Percentiles rank a stretch among this genome's conserved stretches.
Evolutionary conservation across 2,113 vertebrate genomes (phyloP).

Genomic region (Cyphomyrus discorhynchus): DNA sequence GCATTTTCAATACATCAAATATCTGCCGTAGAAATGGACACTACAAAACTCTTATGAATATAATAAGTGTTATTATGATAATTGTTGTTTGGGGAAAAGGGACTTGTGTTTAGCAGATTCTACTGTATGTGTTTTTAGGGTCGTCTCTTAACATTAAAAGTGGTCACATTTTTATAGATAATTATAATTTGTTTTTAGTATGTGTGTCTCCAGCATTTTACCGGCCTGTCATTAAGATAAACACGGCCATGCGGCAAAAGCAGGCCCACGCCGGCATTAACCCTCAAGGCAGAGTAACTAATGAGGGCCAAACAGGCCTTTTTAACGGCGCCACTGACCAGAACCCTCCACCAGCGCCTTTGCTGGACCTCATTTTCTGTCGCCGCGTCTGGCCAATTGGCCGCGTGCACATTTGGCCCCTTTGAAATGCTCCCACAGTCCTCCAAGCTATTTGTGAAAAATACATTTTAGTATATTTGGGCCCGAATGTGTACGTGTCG

Average conservation of each 20-base stretch:
- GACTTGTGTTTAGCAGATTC: neutral
- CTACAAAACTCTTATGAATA: neutral
- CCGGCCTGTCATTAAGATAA: neutral
- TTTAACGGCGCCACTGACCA: neutral
- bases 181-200: neutral
- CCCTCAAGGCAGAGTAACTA: neutral
- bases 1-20: neutral
- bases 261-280: neutral
- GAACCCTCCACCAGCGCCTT: neutral
- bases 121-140: neutral
- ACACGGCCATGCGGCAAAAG: neutral
- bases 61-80: slow-evolving; percentile 9
- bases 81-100: neutral
- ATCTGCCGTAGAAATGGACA: neutral
- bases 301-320: neutral
- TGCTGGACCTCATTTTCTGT: neutral
- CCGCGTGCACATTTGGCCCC: neutral
- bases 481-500: neutral
- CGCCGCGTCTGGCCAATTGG: neutral
- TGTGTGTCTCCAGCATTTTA: neutral
- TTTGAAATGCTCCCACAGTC: neutral
- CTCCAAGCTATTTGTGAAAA: neutral
- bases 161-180: neutral
- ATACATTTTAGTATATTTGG: neutral
- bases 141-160: slow-evolving; percentile 1